phyloP scores from a whole-genome alignment of 2,797 vertebrate genomes.

The Xenopus petersii region DNA sequence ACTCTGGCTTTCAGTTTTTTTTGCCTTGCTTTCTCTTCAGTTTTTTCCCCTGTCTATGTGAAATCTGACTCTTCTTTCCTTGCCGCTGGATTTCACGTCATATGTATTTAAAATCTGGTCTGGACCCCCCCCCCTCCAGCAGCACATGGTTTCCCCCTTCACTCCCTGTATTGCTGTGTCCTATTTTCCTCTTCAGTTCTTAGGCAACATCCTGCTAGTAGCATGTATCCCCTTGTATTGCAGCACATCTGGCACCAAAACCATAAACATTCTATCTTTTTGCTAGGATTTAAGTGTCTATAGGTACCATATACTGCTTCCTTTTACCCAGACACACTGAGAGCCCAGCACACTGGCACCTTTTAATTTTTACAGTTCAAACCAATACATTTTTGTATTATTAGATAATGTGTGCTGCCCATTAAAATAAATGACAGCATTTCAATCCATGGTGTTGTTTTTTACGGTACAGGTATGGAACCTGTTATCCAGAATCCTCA shows the following conservation, averaged over 20 bases:
- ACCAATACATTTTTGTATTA: too few relatives aligned
- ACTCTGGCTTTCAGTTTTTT: slow-evolving; percentile 27
- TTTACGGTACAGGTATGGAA: too few relatives aligned
- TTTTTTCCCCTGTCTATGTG: slow-evolving; percentile 35
- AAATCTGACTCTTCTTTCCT: slow-evolving; percentile 41
- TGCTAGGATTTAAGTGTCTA: too few relatives aligned
- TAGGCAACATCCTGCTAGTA: slow-evolving; percentile 19
- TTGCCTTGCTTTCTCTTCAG: slow-evolving; percentile 18
- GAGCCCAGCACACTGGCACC: too few relatives aligned
- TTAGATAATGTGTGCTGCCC: too few relatives aligned
- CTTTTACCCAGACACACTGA: too few relatives aligned
- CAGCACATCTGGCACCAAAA: background rate
- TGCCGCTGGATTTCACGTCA: slow-evolving; percentile 41
- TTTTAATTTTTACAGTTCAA: too few relatives aligned
- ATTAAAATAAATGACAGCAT: too few relatives aligned
- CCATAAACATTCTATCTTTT: background rate
- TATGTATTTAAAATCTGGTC: slow-evolving; percentile 45
- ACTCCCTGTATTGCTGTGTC: slow-evolving; percentile 18
- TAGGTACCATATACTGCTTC: too few relatives aligned
- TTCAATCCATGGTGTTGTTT: too few relatives aligned
- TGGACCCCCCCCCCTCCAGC: slow-evolving; percentile 34
- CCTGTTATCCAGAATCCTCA: too few relatives aligned
- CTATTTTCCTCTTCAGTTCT: slow-evolving; percentile 15
- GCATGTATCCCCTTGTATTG: slow-evolving; percentile 4
- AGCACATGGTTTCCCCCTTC: slow-evolving; percentile 35